Base-by-base conservation (phyloP, 1,140 invertebrate genomes). In the Drosophila murphyi region DNA sequence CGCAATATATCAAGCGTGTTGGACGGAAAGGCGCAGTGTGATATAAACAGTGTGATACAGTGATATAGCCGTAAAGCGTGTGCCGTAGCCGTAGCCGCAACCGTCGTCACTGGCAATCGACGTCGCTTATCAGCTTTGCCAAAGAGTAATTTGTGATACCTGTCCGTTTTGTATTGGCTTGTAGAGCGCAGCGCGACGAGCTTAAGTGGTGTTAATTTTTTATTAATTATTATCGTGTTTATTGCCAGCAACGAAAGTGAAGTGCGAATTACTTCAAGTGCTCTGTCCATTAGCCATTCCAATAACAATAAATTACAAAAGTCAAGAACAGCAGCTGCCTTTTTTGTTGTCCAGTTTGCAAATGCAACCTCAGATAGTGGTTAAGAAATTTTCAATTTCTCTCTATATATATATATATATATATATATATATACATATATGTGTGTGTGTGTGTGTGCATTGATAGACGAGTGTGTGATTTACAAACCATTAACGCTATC, bases 141-240 rank as follows among this genome's bases (percentile, higher is more conserved):
- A 85, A 86, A 90, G 86, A 89, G 85, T 89, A 90, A 89, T 89
- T 89, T 89, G 85, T 89, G 86, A 90, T 88, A 88, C 80, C 83
- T 88, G 85, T 89, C 83, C 76, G 80, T 69, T 67, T 69, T 82
- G 80, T 85, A 89, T 89, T 89, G 85, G 78, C 69, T 80, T 87
- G 80, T 87, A 73, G 59, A 43, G 39, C 39, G 39, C 41, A 64
- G 76, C 70, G 62, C 67, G 62, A 83, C 74, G 75, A 64, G 85
- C 86, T 89, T 89, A 89, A 89, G 86, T 89, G 85, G 80, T 89
- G 81, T 90, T 89, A 89, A 89, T 89, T 88, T 89, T 80, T 73
- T 78, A 83, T 85, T 89, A 89, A 89, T 89, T 89, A 89, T 88
- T 88, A 88, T 88, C 83, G 85, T 83, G 71, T 88, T 83, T 88